Evolutionary conservation across 2,797 vertebrate genomes (phyloP), one percentile per base, ranked within the genome.

Genomic region (Enteromius argenteus): DNA sequence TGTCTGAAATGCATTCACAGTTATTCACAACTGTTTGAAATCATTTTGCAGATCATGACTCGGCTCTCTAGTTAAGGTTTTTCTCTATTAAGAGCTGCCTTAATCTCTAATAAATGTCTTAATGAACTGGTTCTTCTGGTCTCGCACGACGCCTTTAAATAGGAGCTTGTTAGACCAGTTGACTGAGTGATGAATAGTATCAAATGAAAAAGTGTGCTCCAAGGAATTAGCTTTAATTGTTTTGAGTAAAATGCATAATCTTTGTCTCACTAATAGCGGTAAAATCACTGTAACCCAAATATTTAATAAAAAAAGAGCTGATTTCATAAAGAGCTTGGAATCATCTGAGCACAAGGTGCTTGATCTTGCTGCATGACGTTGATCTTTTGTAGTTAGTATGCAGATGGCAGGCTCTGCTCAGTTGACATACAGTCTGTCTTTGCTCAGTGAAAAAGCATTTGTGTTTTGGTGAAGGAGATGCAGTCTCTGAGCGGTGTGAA

Each of bases 361-460:
- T 51, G 71, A 23, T 58, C 69, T 69, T 39, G 17, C 44, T 58
- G 53, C 30, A 4, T 49, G 19, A 27, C 13, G 9, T 75, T 51
- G 21, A 35, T 30, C 37, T 69, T 44, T 68, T 76, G 67, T 53
- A 32, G 85, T 88, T 88, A 78, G 87, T 83, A 88, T 88, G 79
- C 87, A 78, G 69, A 69, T 66, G 39, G 71, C 23, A 73, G 60
- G 56, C 39, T 58, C 75, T 62, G 42, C 77, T 73, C 39, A 5
- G 85, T 73, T 56, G 69, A 76, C 75, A 75, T 84, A 62, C 68
- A 30, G 80, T 76, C 60, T 14, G 49, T 76, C 76, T 77, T 77
- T 64, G 32, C 35, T 79, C 69, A 39, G 72, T 87, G 86, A 84
- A 76, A 75, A 75, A 76, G 79, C 86, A 69, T 68, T 53, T 78